Evolutionary conservation across 2,113 vertebrate species (phyloP), one percentile per base, ranked within the genome.

Genomic region (Pelobates fuscus): DNA sequence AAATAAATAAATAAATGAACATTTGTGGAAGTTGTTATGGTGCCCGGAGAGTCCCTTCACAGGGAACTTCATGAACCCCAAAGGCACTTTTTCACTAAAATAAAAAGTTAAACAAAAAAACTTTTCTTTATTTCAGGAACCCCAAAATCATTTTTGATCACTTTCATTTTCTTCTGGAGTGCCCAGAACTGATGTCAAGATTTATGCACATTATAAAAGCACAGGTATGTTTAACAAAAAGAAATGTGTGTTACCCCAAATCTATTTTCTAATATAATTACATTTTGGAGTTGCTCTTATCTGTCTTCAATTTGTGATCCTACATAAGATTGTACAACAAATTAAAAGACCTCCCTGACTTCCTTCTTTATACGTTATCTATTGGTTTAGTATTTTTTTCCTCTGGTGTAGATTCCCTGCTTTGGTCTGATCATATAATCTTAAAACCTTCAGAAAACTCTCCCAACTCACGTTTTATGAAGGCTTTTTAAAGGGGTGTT

Each of bases 141-240:
- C 97, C 97, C 80, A 98, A 94, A 89, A 98, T 99, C 77, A 98
- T 99, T 86, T 99, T 99, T 84, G 94, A 98, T 81, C 96, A 99
- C 84, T 99, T 99, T 84, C 97, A 99, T 86, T 99, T 98, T 84
- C 94, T 99, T 78, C 90, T 98, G 78, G 97, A 99, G 81, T 99
- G 97, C 89, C 97, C 97, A 32, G 97, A 99, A 80, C 81, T 99
- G 67, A 99, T 99, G 97, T 98, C 97, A 67, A 94, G 97, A 72
- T 98, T 99, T 85, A 99, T 99, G 97, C 95, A 98, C 79, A 98
- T 99, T 74, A 99, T 98, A 84, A 99, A 99, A 88, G 94, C 94
- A 78, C 97, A 98, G 94, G 97, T 98, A 91, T 46, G 46, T 37
- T 61, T 21, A 0, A 15, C 11, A 57, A 52, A 52, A 18, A 8